Conservation (phyloP, 2,797 vertebrate species). For the Bradypodion pumilum region DNA sequence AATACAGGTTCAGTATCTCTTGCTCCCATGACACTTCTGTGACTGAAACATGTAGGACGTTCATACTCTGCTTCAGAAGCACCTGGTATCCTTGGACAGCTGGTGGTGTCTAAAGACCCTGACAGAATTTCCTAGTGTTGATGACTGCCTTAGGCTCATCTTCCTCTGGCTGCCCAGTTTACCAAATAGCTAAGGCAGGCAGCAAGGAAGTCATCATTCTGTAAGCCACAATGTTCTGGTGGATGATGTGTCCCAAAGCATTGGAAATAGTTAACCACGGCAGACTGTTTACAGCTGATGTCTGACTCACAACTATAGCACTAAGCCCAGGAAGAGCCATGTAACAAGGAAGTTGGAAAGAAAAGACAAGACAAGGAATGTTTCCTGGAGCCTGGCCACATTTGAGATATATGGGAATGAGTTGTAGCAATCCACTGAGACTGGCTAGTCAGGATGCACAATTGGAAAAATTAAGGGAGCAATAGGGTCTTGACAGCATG, state of each 20-base stretch:
- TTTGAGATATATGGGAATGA: neutral
- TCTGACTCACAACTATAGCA: neutral
- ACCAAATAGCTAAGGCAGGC: neutral
- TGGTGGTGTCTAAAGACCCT: neutral
- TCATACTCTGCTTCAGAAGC: neutral
- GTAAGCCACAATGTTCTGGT: neutral
- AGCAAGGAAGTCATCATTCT: neutral
- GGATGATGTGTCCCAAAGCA: neutral
- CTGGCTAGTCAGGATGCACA: neutral
- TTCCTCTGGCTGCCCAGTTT: neutral
- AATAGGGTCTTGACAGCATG: too few species aligned
- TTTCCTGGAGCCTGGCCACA: neutral
- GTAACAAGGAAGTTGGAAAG: neutral
- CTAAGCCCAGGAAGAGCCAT: neutral
- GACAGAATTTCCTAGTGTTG: neutral
- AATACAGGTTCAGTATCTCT: neutral
- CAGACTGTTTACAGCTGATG: neutral
- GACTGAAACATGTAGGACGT: neutral
- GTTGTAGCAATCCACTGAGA: neutral
- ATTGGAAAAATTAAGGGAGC: neutral
- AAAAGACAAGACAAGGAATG: neutral
- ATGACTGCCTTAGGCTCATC: neutral
- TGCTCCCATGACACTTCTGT: neutral
- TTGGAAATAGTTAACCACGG: neutral
- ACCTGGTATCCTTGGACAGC: neutral